phyloP scores from a whole-genome alignment of 2,797 vertebrate genomes.

The Enteromius thamalakanensis region DNA sequence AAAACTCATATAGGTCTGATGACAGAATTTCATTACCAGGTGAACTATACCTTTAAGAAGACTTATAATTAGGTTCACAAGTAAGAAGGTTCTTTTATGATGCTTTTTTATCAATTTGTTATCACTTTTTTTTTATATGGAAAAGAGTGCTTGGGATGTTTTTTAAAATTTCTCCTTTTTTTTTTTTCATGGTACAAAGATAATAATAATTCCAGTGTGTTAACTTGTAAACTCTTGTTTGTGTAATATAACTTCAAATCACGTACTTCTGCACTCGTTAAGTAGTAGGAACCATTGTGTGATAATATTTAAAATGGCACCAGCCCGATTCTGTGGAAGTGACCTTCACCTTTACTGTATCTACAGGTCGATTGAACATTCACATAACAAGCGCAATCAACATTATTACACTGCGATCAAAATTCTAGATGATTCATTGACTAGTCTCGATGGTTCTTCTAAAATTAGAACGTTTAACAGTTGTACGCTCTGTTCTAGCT shows the following conservation, averaged over 20 bases:
- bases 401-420: conserved; percentile 1
- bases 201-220: background rate
- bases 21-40: no score
- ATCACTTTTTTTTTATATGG: background rate
- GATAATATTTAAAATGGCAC: no score
- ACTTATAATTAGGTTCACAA: background rate
- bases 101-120: background rate
- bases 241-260: background rate
- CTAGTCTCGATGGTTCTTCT: background rate
- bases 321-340: background rate
- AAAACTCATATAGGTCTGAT: background rate
- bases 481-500: background rate
- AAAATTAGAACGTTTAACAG: conserved; percentile 2
- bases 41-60: background rate
- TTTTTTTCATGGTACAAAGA: background rate
- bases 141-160: background rate
- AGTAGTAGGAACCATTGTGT: background rate
- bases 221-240: background rate
- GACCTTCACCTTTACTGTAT: background rate
- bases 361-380: background rate
- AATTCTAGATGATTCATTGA: background rate
- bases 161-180: background rate
- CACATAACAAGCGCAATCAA: background rate
- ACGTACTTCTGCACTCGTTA: background rate
- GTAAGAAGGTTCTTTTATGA: background rate